Base-by-base conservation (phyloP, 2,797 vertebrate genomes). In the Sardinella longiceps region DNA sequence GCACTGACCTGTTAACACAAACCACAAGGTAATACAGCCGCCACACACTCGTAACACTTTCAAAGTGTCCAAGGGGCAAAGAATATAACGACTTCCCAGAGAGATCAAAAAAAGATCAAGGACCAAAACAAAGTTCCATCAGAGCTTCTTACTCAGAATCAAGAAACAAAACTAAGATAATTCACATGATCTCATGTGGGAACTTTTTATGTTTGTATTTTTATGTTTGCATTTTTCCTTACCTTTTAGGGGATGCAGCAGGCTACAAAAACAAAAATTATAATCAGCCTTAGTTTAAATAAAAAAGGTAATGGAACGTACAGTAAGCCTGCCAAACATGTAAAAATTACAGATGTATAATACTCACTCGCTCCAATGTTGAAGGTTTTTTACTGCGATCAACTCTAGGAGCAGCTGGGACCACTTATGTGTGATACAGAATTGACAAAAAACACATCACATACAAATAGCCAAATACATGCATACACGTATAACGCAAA, bases 321-420 rank as follows among this genome's bases (percentile, higher is more conserved):
- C 7, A 7, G 0, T 84, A 80, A 6, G 43, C 39, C 37, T 10
- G 50, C 56, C n/a, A 5, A 66, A 23, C 7, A 66, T 43, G 12
- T 74, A 15, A 37, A 6, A 80, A n/a, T n/a, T 12, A 51, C 9
- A 60, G 20, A 48, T 15, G 63, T 18, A 18, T 15, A 14, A 33
- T 28, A 77, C 70, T 77, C 18, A 77, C 70, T 60, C 87, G 81
- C 7, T 89, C 90, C 77, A 86, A 30, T 43, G 81, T 77, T 7
- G 70, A 77, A 39, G 96, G 96, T 63, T 97, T 97, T 12, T 91
- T 97, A 87, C 94, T 96, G 90, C 96, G 94, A 90, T 97, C 96
- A 80, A 96, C 91, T 0, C 92, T 92, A 88, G 95, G 95, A 82
- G 94, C 87, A 37, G 91, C 86, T 14, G 66, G 15, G 33, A 25